A percentile compares a stretch with the other conserved stretches of the same genome.
phyloP scores from a whole-genome alignment of 2,113 vertebrate species.

The Syngnathus scovelli region DNA sequence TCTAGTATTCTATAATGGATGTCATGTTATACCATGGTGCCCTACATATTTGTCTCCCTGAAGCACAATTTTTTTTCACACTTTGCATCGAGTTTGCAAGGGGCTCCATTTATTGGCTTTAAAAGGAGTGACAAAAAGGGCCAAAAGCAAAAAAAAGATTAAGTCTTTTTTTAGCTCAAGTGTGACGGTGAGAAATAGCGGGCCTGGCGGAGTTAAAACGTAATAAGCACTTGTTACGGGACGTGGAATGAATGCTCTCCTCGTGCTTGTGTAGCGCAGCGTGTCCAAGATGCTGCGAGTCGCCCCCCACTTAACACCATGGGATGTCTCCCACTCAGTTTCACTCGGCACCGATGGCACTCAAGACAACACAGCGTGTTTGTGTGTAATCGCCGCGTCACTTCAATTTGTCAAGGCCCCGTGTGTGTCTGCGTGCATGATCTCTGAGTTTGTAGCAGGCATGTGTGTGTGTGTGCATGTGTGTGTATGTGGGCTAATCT shows the following conservation, averaged over 20 bases:
- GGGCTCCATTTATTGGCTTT: neutral
- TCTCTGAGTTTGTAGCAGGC: conserved; percentile 21
- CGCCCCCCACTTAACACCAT: neutral
- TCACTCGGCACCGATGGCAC: conserved; percentile 1
- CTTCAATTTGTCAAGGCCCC: conserved; percentile 14
- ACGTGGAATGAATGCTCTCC: neutral
- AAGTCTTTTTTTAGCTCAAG: conserved; percentile 2
- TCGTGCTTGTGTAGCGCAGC: neutral
- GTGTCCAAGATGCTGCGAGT: neutral
- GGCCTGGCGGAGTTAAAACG: neutral
- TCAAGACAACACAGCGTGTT: neutral
- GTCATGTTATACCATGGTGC: neutral
- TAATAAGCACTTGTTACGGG: neutral
- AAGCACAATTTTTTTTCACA: neutral
- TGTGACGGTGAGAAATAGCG: neutral
- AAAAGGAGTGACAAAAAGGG: conserved; percentile 2
- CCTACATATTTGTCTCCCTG: neutral
- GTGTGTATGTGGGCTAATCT: conserved; percentile 59
- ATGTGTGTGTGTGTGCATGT: conserved; percentile 4
- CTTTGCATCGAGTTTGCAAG: neutral
- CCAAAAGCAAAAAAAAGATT: conserved; percentile 1
- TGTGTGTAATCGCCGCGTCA: conserved; percentile 29
- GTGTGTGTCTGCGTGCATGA: conserved; percentile 12
- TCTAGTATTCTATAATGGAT: neutral
- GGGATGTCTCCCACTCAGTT: neutral